Evolutionary conservation across 2,113 vertebrate genomes (phyloP).

Genomic region (Crotalus horridus): DNA sequence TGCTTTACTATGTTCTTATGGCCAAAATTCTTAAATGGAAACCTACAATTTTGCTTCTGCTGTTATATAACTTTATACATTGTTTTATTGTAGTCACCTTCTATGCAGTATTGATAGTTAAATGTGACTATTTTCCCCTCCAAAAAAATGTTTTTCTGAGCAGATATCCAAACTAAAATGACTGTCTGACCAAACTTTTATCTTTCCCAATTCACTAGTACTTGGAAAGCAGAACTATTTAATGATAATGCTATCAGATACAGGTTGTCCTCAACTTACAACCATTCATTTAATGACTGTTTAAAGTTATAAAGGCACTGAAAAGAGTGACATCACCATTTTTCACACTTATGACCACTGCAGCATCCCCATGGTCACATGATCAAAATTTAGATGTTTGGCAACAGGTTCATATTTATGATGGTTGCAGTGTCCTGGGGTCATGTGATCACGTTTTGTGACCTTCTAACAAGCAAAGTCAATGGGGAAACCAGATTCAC

Average conservation of each 20-base stretch:
- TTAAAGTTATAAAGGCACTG: no score
- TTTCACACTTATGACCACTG: no score
- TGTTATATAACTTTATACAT: not conserved
- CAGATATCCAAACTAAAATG: not conserved
- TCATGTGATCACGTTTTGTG: no score
- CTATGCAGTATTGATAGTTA: not conserved
- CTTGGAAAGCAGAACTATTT: not conserved
- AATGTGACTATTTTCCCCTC: not conserved
- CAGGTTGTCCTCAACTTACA: no score
- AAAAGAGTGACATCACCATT: no score
- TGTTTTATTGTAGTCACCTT: not conserved
- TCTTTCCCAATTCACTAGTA: not conserved
- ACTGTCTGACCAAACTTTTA: not conserved
- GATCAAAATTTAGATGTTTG: no score
- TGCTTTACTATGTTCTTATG: not conserved
- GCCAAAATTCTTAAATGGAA: not conserved
- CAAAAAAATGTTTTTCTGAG: not conserved
- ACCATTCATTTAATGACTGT: no score
- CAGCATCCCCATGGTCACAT: no score
- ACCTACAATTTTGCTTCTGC: not conserved
- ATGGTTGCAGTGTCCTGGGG: no score
- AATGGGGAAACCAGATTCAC: no score
- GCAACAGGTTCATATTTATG: no score
- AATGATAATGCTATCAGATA: not conserved
- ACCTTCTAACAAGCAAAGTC: no score